These are phyloP conservation scores for Drosophila borborema DNA, from an alignment of 2,888 invertebrate genomes.

Conservation along the genomic window DNA sequence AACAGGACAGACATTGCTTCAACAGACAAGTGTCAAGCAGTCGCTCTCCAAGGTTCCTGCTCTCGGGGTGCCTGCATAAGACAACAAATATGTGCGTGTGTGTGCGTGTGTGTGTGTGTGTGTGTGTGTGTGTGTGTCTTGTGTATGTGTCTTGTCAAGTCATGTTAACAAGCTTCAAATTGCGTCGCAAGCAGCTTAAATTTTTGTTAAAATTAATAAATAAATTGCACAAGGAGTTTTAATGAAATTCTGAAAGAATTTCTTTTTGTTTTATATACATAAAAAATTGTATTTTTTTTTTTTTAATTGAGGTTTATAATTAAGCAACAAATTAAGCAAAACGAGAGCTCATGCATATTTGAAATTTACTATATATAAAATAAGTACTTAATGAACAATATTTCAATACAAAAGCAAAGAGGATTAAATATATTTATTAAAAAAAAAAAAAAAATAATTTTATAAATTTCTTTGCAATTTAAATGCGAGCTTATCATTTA, in stretches of 20 bases:
- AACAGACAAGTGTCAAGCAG: constrained; percentile 70
- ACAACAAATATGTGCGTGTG: constrained; percentile 40
- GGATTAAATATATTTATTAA: background rate
- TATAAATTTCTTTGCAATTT: background rate
- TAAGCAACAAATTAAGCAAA: constrained; percentile 4
- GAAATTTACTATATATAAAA: background rate
- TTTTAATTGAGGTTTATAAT: background rate
- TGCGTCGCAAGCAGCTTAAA: constrained; percentile 38
- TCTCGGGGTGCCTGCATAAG: constrained; percentile 36
- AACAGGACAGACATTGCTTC: constrained; percentile 35
- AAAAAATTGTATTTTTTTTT: too few relatives aligned
- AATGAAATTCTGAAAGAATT: constrained; percentile 26
- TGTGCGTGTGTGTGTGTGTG: constrained; percentile 26
- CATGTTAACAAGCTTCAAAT: constrained; percentile 68
- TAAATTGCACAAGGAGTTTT: constrained; percentile 34
- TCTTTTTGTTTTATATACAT: background rate
- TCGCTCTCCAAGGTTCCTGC: constrained; percentile 35
- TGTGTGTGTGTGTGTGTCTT: constrained; percentile 22
- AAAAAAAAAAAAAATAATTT: background rate
- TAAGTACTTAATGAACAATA: background rate
- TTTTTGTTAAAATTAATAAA: constrained; percentile 44
- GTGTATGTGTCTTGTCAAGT: constrained; percentile 53
- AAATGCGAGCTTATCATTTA: too few relatives aligned
- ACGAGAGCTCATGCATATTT: background rate
- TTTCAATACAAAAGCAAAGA: background rate